Evolutionary conservation across 92 coral and sea anemone genomes (phyloP).

Genomic region (Parazoanthus darwini): DNA sequence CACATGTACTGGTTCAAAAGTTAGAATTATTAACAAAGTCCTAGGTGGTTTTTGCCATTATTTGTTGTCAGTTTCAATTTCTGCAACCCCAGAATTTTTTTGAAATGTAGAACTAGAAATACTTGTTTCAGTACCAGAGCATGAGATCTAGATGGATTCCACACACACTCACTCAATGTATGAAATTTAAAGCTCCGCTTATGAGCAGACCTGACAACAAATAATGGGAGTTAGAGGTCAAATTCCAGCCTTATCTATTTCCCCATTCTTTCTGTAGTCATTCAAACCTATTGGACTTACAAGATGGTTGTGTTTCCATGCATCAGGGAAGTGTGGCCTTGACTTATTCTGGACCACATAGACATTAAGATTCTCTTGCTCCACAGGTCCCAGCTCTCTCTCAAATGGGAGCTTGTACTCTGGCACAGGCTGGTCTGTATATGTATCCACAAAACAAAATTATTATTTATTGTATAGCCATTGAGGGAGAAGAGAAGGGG

Average conservation of each 20-base stretch:
- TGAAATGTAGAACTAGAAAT: too few relatives aligned
- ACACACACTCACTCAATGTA: too few relatives aligned
- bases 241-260: not conserved
- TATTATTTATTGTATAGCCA: too few relatives aligned
- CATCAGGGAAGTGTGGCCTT: slow-evolving; percentile 83
- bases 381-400: slow-evolving; percentile 69
- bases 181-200: not conserved
- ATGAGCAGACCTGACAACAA: too few relatives aligned
- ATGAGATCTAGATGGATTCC: too few relatives aligned
- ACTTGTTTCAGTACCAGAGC: too few relatives aligned
- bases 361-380: slow-evolving; percentile 64
- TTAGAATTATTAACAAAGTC: too few relatives aligned
- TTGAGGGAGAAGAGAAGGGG: too few relatives aligned
- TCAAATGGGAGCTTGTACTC: slow-evolving; percentile 79
- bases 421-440: slow-evolving; percentile 71
- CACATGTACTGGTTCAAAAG: too few relatives aligned
- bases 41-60: too few relatives aligned
- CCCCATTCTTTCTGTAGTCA: not conserved
- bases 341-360: slow-evolving; percentile 70
- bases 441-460: not conserved
- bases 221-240: not conserved
- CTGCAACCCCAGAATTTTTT: too few relatives aligned
- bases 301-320: slow-evolving; percentile 81
- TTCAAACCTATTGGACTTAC: slow-evolving; percentile 49
- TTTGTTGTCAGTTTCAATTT: too few relatives aligned